A percentile compares a stretch with the other conserved stretches of the same genome.
Evolutionary conservation across 2,113 vertebrate species (phyloP).

Genomic region (Petrocephalus zakoni): DNA sequence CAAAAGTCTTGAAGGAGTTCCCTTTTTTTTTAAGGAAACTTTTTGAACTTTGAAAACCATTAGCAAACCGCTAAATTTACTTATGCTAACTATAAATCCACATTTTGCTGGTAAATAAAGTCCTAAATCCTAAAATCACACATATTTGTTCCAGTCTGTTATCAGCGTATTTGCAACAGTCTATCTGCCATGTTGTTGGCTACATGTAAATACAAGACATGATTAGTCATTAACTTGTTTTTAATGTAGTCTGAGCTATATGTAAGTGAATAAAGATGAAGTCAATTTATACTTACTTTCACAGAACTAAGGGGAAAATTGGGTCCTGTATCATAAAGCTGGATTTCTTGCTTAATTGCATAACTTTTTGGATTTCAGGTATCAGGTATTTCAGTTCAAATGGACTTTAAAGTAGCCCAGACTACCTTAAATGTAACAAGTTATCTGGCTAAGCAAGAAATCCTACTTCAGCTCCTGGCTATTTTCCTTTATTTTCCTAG

Average conservation of each 20-base stretch:
- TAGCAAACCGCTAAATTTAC: neutral
- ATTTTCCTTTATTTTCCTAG: too few relatives aligned
- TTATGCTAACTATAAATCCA: neutral
- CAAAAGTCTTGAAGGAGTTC: too few relatives aligned
- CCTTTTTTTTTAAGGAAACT: too few relatives aligned
- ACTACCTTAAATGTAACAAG: neutral
- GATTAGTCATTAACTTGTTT: too few relatives aligned
- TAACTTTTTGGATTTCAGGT: neutral
- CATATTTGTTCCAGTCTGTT: too few relatives aligned
- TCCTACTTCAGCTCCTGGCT: neutral
- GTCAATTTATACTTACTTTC: neutral
- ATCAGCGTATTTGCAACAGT: neutral
- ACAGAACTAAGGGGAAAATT: neutral
- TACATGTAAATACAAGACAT: neutral
- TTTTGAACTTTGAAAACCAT: neutral
- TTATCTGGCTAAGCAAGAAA: neutral
- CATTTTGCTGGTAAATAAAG: too few relatives aligned
- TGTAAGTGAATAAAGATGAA: too few relatives aligned
- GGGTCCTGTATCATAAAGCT: neutral
- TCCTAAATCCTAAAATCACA: neutral
- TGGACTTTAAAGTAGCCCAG: neutral
- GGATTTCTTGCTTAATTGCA: neutral
- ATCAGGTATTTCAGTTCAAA: neutral
- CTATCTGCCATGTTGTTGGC: neutral
- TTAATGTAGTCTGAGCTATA: neutral